These are phyloP conservation scores for Fragum whitleyi DNA, from an alignment of 2,888 invertebrate species.

Conservation along the genomic window DNA sequence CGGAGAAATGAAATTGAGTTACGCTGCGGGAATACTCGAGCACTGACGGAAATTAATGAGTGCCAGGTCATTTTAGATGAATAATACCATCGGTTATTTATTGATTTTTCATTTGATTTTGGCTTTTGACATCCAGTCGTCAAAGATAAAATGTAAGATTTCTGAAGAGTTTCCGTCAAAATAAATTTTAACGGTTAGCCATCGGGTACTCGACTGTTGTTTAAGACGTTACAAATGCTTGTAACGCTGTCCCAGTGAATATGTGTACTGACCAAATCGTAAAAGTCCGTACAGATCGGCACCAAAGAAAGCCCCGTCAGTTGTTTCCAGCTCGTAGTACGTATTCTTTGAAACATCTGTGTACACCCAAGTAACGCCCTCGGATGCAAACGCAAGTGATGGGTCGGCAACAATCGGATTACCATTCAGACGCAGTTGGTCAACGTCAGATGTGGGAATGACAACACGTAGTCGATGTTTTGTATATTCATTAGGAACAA, in stretches of 20 bases:
- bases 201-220: too few relatives aligned
- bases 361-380: neutral
- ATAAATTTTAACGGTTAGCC: too few relatives aligned
- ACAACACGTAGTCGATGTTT: neutral
- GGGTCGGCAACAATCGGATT: neutral
- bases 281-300: neutral
- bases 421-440: neutral
- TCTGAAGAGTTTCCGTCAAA: too few relatives aligned
- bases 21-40: too few relatives aligned
- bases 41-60: too few relatives aligned
- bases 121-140: too few relatives aligned
- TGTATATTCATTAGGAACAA: neutral
- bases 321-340: neutral
- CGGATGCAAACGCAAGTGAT: neutral
- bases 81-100: too few relatives aligned
- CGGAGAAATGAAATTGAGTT: too few relatives aligned
- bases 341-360: neutral
- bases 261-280: neutral
- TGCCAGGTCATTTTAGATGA: too few relatives aligned
- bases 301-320: neutral
- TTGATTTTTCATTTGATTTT: too few relatives aligned
- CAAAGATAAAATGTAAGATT: too few relatives aligned
- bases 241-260: neutral
- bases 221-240: too few relatives aligned
- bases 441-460: neutral